phyloP scores from a whole-genome alignment of 1,140 invertebrate species.

The Andricus grossulariae region DNA sequence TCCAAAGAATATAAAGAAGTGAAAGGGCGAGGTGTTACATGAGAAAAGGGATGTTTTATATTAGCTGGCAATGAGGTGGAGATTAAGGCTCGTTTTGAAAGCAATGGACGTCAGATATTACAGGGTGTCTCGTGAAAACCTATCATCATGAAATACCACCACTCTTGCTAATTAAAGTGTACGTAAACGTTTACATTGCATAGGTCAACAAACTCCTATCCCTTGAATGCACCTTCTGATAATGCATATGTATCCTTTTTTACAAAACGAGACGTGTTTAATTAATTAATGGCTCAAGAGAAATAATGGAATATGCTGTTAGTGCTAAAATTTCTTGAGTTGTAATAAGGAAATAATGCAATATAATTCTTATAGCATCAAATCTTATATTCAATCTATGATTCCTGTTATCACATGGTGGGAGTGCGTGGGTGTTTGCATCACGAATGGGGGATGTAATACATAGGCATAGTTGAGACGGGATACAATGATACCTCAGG shows the following conservation, averaged over 20 bases:
- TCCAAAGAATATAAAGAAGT: conserved; percentile 48
- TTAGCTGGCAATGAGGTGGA: conserved; percentile 63
- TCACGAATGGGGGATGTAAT: conserved; percentile 47
- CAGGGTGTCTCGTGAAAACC: background rate
- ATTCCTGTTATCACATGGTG: conserved; percentile 18
- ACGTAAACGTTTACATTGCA: conserved; percentile 2
- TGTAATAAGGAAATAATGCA: background rate
- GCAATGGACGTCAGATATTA: conserved; percentile 59
- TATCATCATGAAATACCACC: conserved; percentile 26
- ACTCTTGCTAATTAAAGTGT: conserved; percentile 4
- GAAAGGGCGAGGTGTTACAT: conserved; percentile 27
- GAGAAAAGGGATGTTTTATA: conserved; percentile 73
- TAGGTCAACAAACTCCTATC: background rate
- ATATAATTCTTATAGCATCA: background rate
- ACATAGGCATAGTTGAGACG: conserved; percentile 45
- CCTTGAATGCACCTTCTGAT: background rate
- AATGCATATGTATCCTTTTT: background rate
- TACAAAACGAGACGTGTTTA: no score
- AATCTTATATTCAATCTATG: background rate
- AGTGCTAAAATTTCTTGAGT: background rate
- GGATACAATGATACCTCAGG: conserved; percentile 49
- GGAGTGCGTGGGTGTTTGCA: conserved; percentile 54
- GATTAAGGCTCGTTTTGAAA: conserved; percentile 67
- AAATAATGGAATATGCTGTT: background rate
- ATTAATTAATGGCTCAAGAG: background rate